Conservation (phyloP, 2,888 invertebrate species). For the Dione vanillae region DNA sequence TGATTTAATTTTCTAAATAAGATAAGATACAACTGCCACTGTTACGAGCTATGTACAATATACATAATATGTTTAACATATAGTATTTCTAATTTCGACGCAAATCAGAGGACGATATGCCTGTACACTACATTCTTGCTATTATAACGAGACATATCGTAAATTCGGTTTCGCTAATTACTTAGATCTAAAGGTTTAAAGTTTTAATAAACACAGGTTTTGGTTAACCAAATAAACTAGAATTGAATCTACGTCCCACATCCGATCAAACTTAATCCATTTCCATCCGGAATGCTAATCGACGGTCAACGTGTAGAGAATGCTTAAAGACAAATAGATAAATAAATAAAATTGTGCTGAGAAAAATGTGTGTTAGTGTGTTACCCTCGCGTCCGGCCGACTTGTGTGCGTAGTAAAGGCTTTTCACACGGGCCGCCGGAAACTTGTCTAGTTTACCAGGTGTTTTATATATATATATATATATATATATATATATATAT, state of each 20-base stretch:
- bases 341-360: constrained; percentile 71
- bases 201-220: constrained; percentile 31
- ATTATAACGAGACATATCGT: too few species aligned
- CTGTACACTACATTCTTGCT: too few species aligned
- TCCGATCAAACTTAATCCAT: constrained; percentile 52
- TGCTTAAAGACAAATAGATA: constrained; percentile 64
- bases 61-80: too few species aligned
- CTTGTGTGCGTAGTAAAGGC: constrained; percentile 47
- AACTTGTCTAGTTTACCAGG: constrained; percentile 13
- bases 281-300: constrained; percentile 59
- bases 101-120: too few species aligned
- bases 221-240: constrained; percentile 35
- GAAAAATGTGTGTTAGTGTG: constrained; percentile 77
- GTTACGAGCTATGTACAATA: too few species aligned
- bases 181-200: neutral
- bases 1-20: too few species aligned
- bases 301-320: constrained; percentile 57
- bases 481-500: neutral
- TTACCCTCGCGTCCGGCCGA: constrained; percentile 58
- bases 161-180: too few species aligned
- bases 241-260: constrained; percentile 39
- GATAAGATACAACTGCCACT: too few species aligned
- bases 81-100: too few species aligned
- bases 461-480: constrained; percentile 15
- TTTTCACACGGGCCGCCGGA: constrained; percentile 31